Percentiles rank a stretch among this genome's conserved stretches.
Evolutionary conservation across 2,113 vertebrate genomes (phyloP).

Genomic region (Sarotherodon lohbergeri): DNA sequence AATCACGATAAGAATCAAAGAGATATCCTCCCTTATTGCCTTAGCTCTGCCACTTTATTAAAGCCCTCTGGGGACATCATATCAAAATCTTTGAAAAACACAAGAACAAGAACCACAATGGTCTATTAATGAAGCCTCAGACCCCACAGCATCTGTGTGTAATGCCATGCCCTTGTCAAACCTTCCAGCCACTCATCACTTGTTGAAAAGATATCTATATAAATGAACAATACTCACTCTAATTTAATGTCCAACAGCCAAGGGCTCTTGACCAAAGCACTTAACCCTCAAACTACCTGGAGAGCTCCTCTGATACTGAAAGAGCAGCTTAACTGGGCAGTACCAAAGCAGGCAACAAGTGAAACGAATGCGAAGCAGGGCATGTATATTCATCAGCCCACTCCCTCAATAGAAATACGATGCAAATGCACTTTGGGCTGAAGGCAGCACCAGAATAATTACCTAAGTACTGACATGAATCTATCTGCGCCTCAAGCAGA

Average conservation of each 20-base stretch:
- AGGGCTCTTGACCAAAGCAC: conserved; percentile 9
- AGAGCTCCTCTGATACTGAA: conserved; percentile 1
- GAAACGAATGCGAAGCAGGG: conserved; percentile 22
- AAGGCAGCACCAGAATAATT: conserved; percentile 36
- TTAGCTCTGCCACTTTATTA: background rate
- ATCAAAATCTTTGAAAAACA: background rate
- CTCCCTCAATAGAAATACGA: conserved; percentile 9
- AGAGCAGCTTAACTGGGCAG: background rate
- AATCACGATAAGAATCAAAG: background rate
- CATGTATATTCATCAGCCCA: conserved; percentile 45
- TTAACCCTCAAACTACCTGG: conserved; percentile 3
- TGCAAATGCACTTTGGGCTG: conserved; percentile 11
- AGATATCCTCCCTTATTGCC: background rate
- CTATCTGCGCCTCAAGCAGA: background rate
- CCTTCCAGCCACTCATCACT: background rate
- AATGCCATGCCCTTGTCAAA: background rate
- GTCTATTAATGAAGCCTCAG: background rate
- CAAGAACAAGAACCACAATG: background rate
- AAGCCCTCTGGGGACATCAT: background rate
- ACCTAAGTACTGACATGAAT: conserved; percentile 2
- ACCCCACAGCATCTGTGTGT: background rate
- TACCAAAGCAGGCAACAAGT: conserved; percentile 9
- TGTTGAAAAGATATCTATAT: background rate
- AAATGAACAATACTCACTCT: background rate
- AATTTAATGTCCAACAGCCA: background rate